phyloP scores from a whole-genome alignment of 1,140 invertebrate species.

The Globodera rostochiensis region DNA sequence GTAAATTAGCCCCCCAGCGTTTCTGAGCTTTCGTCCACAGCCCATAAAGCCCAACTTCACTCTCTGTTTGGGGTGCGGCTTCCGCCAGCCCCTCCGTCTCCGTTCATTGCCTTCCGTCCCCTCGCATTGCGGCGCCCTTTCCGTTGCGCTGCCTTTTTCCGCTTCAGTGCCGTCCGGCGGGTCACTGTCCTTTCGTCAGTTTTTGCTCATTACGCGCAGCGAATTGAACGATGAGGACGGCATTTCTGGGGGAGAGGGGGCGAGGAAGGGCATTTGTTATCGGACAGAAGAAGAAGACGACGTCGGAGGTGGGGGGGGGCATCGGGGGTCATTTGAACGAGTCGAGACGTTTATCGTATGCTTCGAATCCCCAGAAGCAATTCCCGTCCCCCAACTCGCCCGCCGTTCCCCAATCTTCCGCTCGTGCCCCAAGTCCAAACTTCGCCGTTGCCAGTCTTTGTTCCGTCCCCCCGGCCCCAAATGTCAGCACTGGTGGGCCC shows the following conservation, averaged over 20 bases:
- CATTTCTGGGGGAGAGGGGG: background rate
- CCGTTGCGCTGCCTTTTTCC: slow-evolving; percentile 1
- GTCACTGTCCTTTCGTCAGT: slow-evolving; percentile 8
- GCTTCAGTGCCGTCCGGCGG: slow-evolving; percentile 1
- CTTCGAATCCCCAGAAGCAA: background rate
- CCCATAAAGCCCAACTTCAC: background rate
- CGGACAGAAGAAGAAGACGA: slow-evolving; percentile 9
- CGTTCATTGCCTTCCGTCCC: background rate
- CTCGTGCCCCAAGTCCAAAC: slow-evolving; percentile 9
- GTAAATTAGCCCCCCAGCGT: too few species aligned
- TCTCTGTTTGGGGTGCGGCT: slow-evolving; percentile 23
- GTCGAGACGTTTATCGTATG: background rate
- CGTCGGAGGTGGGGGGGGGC: background rate
- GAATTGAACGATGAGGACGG: slow-evolving; percentile 2
- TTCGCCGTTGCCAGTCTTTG: slow-evolving; percentile 18
- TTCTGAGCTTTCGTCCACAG: background rate
- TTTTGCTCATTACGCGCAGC: background rate
- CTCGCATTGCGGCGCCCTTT: slow-evolving; percentile 6
- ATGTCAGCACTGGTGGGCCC: slow-evolving; percentile 13
- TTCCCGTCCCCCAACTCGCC: background rate
- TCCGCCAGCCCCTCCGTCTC: slow-evolving; percentile 10
- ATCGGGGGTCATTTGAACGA: background rate
- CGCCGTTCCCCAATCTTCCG: slow-evolving; percentile 9
- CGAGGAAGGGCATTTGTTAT: slow-evolving; percentile 10
- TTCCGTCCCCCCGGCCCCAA: background rate